A percentile compares a stretch with the other conserved stretches of the same genome.
Evolutionary conservation across 2,113 vertebrate species (phyloP).

Genomic region (Raja brachyura): DNA sequence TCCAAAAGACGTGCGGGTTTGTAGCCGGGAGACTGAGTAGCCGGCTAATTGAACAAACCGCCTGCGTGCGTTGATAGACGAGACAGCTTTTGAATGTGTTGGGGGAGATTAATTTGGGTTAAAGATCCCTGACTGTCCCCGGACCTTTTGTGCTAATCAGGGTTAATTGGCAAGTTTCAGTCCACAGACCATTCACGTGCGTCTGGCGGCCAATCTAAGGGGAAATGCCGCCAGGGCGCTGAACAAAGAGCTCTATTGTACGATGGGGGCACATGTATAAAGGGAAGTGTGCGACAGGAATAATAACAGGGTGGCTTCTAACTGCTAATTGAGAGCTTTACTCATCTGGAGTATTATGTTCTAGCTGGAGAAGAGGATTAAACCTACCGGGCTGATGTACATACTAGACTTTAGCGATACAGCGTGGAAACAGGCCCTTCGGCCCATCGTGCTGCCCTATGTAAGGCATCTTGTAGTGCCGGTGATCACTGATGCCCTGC

Average conservation of each 20-base stretch:
- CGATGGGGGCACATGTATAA: not conserved
- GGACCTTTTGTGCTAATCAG: not conserved
- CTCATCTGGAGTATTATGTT: not conserved
- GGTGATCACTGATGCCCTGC: too few relatives aligned
- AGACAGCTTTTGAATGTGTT: not conserved
- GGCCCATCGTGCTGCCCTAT: too few relatives aligned
- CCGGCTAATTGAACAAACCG: not conserved
- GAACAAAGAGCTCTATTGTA: not conserved
- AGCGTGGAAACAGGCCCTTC: too few relatives aligned
- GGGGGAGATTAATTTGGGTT: not conserved
- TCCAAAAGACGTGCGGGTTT: too few relatives aligned
- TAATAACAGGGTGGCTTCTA: not conserved
- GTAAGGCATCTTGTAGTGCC: too few relatives aligned
- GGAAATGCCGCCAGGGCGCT: not conserved
- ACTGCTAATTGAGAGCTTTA: not conserved
- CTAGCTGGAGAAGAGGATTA: not conserved
- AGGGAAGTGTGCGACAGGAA: not conserved
- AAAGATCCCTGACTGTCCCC: not conserved
- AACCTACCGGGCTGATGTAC: not conserved
- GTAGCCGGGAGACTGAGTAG: not conserved
- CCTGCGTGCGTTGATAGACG: not conserved
- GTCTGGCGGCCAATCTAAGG: not conserved
- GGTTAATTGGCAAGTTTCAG: slow-evolving; percentile 7
- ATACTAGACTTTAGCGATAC: too few relatives aligned
- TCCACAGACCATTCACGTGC: not conserved